These are phyloP conservation scores for Thomomys bottae DNA, from an alignment of 2,113 vertebrate genomes.

Conservation along the genomic window DNA sequence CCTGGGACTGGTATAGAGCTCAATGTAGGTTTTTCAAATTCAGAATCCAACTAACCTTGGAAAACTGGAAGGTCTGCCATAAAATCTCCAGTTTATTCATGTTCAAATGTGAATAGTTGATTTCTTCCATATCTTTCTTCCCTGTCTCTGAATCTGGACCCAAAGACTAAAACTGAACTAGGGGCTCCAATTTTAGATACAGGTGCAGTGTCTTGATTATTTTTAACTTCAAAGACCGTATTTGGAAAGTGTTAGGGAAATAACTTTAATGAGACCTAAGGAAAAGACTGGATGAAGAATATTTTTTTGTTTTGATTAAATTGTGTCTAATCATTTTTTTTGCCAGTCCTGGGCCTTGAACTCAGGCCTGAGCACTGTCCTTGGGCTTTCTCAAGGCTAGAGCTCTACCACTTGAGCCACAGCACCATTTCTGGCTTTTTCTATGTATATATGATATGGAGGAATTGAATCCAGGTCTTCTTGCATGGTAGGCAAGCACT, in stretches of 20 bases:
- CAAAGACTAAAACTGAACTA: neutral
- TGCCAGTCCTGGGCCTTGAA: too few relatives aligned
- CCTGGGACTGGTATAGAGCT: neutral
- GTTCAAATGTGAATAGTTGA: neutral
- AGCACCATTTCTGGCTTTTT: too few relatives aligned
- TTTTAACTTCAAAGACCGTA: neutral
- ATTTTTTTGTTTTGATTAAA: neutral
- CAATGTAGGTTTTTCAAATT: neutral
- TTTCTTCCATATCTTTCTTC: neutral
- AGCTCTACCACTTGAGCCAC: too few relatives aligned
- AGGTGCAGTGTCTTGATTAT: neutral
- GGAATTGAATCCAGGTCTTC: too few relatives aligned
- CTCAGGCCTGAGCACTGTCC: too few relatives aligned
- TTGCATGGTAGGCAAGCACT: too few relatives aligned
- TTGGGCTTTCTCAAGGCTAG: too few relatives aligned
- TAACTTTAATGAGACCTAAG: slow-evolving; percentile 31
- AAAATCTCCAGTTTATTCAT: neutral
- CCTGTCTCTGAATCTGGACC: neutral
- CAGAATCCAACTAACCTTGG: neutral
- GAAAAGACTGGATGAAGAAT: neutral
- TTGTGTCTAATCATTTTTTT: too few relatives aligned
- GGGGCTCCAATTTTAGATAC: neutral
- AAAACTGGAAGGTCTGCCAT: neutral
- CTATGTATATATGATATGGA: too few relatives aligned
- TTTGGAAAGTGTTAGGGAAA: slow-evolving; percentile 38